phyloP scores from a whole-genome alignment of 2,113 vertebrate genomes.

The Nipponia nippon region DNA sequence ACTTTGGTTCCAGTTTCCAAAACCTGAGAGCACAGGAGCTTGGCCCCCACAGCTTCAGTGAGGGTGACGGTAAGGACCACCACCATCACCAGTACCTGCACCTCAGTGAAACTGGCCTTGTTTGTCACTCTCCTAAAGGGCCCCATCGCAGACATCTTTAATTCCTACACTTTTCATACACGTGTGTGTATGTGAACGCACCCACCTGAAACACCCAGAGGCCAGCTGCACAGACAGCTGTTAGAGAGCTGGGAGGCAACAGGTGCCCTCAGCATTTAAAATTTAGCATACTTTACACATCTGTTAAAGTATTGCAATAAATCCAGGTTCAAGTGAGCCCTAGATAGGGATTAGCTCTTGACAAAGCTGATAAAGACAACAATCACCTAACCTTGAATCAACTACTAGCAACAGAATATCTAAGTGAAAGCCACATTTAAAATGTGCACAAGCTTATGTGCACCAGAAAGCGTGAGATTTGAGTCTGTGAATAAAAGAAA shows the following conservation, averaged over 20 bases:
- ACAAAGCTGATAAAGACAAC: background rate
- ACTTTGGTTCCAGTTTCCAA: background rate
- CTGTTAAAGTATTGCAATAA: background rate
- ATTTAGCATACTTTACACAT: background rate
- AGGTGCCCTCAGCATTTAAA: background rate
- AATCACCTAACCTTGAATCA: background rate
- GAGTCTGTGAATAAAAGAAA: background rate
- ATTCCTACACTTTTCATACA: background rate
- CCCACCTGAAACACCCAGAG: accelerated
- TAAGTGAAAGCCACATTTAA: background rate
- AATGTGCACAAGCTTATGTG: background rate
- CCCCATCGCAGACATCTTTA: background rate
- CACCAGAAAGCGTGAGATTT: background rate
- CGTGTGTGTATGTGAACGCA: accelerated
- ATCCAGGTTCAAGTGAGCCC: background rate
- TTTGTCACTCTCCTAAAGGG: background rate
- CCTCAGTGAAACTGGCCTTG: background rate
- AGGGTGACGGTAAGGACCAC: accelerated
- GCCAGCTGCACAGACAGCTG: background rate
- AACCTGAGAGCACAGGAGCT: background rate
- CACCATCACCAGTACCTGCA: background rate
- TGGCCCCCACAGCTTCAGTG: background rate
- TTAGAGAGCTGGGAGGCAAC: background rate
- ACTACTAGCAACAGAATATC: background rate
- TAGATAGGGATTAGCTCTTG: background rate